Evolutionary conservation across 1,140 invertebrate genomes (phyloP).

Genomic region (Ptiloglossa arizonensis): DNA sequence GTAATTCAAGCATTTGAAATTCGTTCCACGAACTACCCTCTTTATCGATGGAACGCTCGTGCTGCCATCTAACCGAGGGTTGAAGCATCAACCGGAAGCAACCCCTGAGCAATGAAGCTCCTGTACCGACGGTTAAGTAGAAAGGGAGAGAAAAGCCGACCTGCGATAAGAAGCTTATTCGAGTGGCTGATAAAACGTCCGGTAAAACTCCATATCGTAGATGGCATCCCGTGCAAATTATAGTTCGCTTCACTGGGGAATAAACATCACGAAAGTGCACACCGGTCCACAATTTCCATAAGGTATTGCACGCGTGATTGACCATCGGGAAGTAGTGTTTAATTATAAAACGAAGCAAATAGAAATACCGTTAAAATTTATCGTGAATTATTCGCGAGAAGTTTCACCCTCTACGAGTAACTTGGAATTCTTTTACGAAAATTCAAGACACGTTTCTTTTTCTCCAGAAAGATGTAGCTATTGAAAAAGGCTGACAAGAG

Average conservation of each 20-base stretch:
- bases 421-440: no score
- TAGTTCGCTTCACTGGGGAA: background rate
- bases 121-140: slow-evolving; percentile 41
- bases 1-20: background rate
- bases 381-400: no score
- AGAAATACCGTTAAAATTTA: no score
- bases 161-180: slow-evolving; percentile 31
- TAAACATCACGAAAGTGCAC: background rate
- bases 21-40: background rate
- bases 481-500: no score
- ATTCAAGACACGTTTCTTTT: no score
- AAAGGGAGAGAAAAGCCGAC: slow-evolving; percentile 1
- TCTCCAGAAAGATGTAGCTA: no score
- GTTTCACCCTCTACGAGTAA: no score
- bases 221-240: slow-evolving; percentile 28
- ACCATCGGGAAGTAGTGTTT: background rate
- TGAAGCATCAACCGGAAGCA: background rate
- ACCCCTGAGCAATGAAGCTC: slow-evolving; percentile 26
- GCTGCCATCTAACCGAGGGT: slow-evolving; percentile 57
- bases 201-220: background rate
- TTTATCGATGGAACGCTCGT: slow-evolving; percentile 30
- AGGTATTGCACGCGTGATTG: slow-evolving; percentile 12
- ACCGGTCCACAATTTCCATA: background rate
- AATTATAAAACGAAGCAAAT: background rate
- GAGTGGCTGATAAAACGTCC: background rate